phyloP scores from a whole-genome alignment of 2,888 invertebrate species.

The Bellardia pandia region DNA sequence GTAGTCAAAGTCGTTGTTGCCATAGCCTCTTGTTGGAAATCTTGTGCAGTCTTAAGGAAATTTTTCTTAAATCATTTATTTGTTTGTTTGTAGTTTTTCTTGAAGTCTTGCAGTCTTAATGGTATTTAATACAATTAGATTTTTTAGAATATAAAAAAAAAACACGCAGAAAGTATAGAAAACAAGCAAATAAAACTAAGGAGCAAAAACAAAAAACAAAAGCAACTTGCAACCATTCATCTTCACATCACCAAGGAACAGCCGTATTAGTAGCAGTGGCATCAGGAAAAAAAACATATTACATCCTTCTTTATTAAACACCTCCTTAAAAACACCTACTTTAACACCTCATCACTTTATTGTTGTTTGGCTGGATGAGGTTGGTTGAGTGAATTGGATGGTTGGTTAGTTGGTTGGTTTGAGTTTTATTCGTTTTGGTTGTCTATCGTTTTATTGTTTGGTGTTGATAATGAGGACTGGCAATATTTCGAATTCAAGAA shows the following conservation, averaged over 20 bases:
- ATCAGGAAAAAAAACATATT: neutral
- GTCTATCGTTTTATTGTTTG: conserved; percentile 50
- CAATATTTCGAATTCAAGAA: conserved; percentile 51
- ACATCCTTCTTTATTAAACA: conserved; percentile 55
- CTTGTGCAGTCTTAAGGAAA: conserved; percentile 43
- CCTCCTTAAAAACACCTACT: conserved; percentile 72
- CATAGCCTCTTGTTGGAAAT: conserved; percentile 16
- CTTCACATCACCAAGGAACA: conserved; percentile 65
- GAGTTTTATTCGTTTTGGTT: conserved; percentile 8
- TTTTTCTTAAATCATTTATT: conserved; percentile 62
- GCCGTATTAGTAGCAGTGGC: conserved; percentile 28
- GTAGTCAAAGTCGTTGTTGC: conserved; percentile 21
- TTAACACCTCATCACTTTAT: conserved; percentile 72
- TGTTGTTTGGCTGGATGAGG: conserved; percentile 42
- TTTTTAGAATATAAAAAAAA: conserved; percentile 36
- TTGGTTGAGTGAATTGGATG: conserved; percentile 6
- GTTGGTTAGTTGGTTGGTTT: conserved; percentile 10
- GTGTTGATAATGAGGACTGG: conserved; percentile 55
- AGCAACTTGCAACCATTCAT: conserved; percentile 63
- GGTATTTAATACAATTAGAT: conserved; percentile 73
- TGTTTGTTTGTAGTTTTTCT: conserved; percentile 24
- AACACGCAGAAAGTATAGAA: conserved; percentile 26
- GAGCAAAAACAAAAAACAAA: neutral
- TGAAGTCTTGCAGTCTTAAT: conserved; percentile 39
- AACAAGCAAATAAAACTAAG: conserved; percentile 26